phyloP scores from a whole-genome alignment of 2,888 invertebrate genomes.

The Teleiodes luculella region DNA sequence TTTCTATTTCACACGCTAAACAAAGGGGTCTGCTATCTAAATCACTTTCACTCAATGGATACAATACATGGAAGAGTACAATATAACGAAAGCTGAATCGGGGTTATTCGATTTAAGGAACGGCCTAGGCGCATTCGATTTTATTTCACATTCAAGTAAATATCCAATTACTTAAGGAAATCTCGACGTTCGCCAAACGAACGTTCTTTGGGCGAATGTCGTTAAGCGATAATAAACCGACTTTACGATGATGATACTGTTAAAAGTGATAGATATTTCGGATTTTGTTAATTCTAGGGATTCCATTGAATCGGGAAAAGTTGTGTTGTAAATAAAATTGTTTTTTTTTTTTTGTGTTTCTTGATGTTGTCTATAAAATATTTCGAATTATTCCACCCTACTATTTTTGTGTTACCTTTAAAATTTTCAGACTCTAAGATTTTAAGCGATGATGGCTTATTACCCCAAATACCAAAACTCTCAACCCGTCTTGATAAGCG shows the following conservation, averaged over 20 bases:
- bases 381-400: too few relatives aligned
- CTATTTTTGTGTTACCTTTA: too few relatives aligned
- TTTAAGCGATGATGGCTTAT: too few relatives aligned
- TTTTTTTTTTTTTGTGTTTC: too few relatives aligned
- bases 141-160: conserved; percentile 53
- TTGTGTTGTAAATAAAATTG: too few relatives aligned
- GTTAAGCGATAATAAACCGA: conserved; percentile 37
- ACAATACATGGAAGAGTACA: background rate
- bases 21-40: background rate
- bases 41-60: background rate
- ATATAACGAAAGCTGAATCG: conserved; percentile 13
- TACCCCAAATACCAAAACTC: too few relatives aligned
- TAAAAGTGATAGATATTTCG: background rate
- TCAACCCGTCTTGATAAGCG: too few relatives aligned
- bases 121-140: conserved; percentile 46
- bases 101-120: conserved; percentile 43
- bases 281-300: background rate
- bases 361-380: too few relatives aligned
- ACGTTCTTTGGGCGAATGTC: conserved; percentile 39
- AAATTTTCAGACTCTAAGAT: too few relatives aligned
- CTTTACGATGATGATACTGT: conserved; percentile 7
- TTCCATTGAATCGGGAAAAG: too few relatives aligned
- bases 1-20: background rate
- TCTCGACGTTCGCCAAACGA: conserved; percentile 26
- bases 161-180: conserved; percentile 65